Evolutionary conservation across 2,888 invertebrate species (phyloP).

Genomic region (Hipparchia semele): DNA sequence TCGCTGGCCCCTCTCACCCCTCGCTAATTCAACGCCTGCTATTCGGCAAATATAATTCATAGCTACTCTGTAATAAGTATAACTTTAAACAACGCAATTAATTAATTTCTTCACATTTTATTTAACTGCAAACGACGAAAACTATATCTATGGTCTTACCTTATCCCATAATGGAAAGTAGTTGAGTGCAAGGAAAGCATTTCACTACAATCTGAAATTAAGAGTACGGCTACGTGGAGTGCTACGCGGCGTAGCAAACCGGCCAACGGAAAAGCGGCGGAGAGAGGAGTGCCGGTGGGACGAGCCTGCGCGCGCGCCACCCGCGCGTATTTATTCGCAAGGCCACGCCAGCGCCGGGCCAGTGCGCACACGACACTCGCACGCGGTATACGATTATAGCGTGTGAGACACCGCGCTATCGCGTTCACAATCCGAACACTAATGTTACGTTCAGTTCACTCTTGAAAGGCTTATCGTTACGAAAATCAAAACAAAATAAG

Average conservation of each 20-base stretch:
- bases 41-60: constrained; percentile 41
- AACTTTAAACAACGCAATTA: not conserved
- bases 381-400: constrained; percentile 70
- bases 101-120: too few species aligned
- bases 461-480: constrained; percentile 47
- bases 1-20: constrained; percentile 65
- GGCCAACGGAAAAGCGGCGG: constrained; percentile 64
- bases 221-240: constrained; percentile 56
- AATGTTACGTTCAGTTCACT: constrained; percentile 62
- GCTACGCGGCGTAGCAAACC: constrained; percentile 62
- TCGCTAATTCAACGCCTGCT: constrained; percentile 64
- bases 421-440: constrained; percentile 68
- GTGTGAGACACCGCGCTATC: constrained; percentile 60
- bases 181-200: constrained; percentile 16
- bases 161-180: constrained; percentile 8
- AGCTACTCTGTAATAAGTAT: constrained; percentile 16
- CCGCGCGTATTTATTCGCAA: constrained; percentile 80
- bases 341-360: constrained; percentile 77
- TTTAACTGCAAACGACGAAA: not conserved
- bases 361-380: constrained; percentile 78
- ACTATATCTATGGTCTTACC: not conserved
- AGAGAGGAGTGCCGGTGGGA: constrained; percentile 75
- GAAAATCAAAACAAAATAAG: constrained; percentile 50
- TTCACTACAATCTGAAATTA: constrained; percentile 38
- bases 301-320: constrained; percentile 70